These are phyloP conservation scores for Gymnothorax reevesii DNA, from an alignment of 2,797 vertebrate species.

Conservation along the genomic window DNA sequence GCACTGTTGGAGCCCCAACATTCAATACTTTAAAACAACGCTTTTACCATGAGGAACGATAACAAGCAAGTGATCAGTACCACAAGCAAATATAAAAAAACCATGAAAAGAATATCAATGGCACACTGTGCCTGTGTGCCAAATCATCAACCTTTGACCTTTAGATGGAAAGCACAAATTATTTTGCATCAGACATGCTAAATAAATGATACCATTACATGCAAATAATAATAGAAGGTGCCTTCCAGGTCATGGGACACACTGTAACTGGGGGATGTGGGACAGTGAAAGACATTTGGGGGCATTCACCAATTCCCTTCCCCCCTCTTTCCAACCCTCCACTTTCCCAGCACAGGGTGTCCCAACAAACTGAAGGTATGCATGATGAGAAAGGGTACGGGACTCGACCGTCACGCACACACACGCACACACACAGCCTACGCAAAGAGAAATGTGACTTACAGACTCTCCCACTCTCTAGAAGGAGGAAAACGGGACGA, in stretches of 20 bases:
- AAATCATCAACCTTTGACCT: not conserved
- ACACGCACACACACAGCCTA: conserved; percentile 48
- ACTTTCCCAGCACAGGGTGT: not conserved
- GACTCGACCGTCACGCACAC: conserved; percentile 40
- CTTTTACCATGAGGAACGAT: not conserved
- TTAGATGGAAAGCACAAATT: conserved; percentile 54
- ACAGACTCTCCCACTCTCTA: conserved; percentile 98
- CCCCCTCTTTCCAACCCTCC: not conserved
- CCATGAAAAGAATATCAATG: not conserved
- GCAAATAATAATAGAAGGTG: conserved; percentile 39
- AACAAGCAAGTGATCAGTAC: not conserved
- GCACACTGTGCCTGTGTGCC: not conserved
- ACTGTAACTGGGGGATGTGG: conserved; percentile 30
- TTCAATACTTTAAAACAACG: not conserved
- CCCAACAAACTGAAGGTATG: conserved; percentile 26
- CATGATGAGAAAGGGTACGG: conserved; percentile 45
- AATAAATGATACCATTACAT: conserved; percentile 40
- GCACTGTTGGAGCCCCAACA: not conserved
- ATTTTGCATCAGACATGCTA: conserved; percentile 28
- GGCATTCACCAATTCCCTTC: not conserved
- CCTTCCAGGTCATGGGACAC: conserved; percentile 35
- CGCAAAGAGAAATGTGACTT: conserved; percentile 81
- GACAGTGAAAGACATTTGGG: not conserved
- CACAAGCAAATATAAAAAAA: no score
- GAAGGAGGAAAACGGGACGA: conserved; percentile 78